Evolutionary conservation across 1,140 invertebrate genomes (phyloP).

Genomic region (Drosophila carrolli): DNA sequence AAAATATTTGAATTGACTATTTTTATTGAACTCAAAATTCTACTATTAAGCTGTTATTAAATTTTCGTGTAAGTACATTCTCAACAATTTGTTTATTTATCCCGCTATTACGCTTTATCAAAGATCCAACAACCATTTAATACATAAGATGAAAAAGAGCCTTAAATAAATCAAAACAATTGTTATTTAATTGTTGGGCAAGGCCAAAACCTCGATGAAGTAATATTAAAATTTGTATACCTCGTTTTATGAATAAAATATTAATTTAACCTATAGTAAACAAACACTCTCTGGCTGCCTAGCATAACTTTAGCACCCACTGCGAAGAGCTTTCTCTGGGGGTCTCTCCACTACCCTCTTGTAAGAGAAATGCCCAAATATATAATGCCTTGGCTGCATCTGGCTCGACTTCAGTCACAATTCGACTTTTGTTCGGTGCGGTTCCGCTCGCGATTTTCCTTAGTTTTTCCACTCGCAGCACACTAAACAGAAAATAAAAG

Average conservation of each 20-base stretch:
- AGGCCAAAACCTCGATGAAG: not conserved
- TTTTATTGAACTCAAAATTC: too few species aligned
- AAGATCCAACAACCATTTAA: too few species aligned
- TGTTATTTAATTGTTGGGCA: not conserved
- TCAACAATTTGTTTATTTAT: too few species aligned
- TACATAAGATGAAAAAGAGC: too few species aligned
- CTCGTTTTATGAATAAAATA: not conserved
- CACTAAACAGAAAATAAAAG: constrained; percentile 1
- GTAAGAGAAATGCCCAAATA: constrained; percentile 34
- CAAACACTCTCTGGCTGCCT: not conserved
- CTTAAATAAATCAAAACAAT: not conserved
- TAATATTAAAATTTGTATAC: not conserved
- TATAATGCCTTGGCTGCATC: constrained; percentile 60
- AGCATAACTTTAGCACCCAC: constrained; percentile 4
- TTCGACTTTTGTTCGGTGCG: constrained; percentile 41
- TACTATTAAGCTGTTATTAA: too few species aligned
- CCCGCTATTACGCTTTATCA: too few species aligned
- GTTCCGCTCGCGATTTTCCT: constrained; percentile 26
- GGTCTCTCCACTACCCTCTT: not conserved
- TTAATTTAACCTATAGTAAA: not conserved
- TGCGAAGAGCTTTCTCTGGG: constrained; percentile 47
- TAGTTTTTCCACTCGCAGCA: constrained; percentile 15
- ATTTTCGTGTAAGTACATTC: too few species aligned
- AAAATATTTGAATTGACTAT: too few species aligned
- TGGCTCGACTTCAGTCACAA: constrained; percentile 60